A percentile compares a stretch with the other conserved stretches of the same genome.
Evolutionary conservation across 92 coral and sea anemone species (phyloP).

Genomic region (Zoanthus gigantus): DNA sequence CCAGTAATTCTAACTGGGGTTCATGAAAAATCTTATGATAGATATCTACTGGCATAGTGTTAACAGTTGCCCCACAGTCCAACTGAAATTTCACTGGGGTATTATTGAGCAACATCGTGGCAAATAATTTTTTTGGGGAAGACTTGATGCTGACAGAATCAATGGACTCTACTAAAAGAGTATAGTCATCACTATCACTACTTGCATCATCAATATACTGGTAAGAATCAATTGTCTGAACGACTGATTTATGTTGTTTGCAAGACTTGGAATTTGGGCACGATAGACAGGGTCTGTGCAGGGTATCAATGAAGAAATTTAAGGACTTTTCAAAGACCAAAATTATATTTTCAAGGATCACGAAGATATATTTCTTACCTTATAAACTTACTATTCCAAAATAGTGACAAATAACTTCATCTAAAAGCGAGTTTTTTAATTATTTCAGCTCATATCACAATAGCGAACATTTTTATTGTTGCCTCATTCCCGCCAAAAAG

Average conservation of each 20-base stretch:
- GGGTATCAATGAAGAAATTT: too few species aligned
- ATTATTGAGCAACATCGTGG: constrained; percentile 36
- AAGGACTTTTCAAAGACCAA: too few species aligned
- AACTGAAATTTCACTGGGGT: constrained; percentile 49
- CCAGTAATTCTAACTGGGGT: constrained; percentile 1
- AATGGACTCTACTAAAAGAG: constrained; percentile 35
- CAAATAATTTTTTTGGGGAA: constrained; percentile 48
- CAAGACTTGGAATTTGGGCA: constrained; percentile 14
- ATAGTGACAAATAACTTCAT: too few species aligned
- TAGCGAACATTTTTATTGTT: too few species aligned
- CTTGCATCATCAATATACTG: constrained; percentile 8
- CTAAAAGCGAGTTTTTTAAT: too few species aligned
- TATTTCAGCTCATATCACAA: too few species aligned
- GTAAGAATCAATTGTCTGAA: constrained; percentile 1
- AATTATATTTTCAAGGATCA: too few species aligned
- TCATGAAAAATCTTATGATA: constrained; percentile 26
- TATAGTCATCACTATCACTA: constrained; percentile 43
- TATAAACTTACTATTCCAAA: too few species aligned
- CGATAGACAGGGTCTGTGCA: too few species aligned
- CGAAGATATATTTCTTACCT: too few species aligned
- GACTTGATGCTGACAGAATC: constrained; percentile 35
- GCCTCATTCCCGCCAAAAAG: too few species aligned
- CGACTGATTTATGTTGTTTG: background rate
- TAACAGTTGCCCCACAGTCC: constrained; percentile 49
- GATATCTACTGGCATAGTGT: constrained; percentile 23